Base-by-base conservation (phyloP, 2,888 invertebrate genomes). In the Arctia plantaginis region DNA sequence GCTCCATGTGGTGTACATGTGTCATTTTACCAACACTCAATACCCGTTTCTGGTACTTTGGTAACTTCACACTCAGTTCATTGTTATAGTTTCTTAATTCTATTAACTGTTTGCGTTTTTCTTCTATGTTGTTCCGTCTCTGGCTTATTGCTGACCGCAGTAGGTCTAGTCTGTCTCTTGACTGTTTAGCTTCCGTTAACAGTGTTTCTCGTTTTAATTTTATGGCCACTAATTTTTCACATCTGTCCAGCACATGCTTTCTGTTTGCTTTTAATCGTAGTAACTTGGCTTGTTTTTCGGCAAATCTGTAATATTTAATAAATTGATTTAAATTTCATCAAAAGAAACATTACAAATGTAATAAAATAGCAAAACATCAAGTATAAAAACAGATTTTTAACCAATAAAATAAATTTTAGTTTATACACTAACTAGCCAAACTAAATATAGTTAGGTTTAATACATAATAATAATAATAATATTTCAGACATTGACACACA, bases 211-310 rank as follows among this genome's bases (percentile, higher is more conserved):
- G 93, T 80, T 93, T 94, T 20, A 94, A 79, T 85, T 94, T 95
- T 2, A 89, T 86, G 0, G 90, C 86, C 67, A 95, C 79, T 3
- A 95, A 81, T 72, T 92, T 93, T 74, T 95, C 94, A 82, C 97
- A 97, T 86, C 96, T 90, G 78, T 97, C 96, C 78, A 97, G 92
- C 12, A 97, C 89, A 80, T 96, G 95, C 83, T 95, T 94, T 84
- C 96, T 93, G 79, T 97, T 96, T 67, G 94, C 94, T 92, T 96
- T 97, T 80, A 97, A 86, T 80, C 96, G 93, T 82, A 96, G 91
- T 75, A 97, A 90, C 85, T 96, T 96, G 80, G 96, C 93, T 88
- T 97, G 97, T 90, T 97, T 97, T 86, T 97, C 97, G 79, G 96
- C 95, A 90, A 96, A 97, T 88, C 97, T 97, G 86, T 15, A 90